These are phyloP conservation scores for Rhagophthalmus giganteus DNA, from an alignment of 2,888 invertebrate species.

Conservation along the genomic window DNA sequence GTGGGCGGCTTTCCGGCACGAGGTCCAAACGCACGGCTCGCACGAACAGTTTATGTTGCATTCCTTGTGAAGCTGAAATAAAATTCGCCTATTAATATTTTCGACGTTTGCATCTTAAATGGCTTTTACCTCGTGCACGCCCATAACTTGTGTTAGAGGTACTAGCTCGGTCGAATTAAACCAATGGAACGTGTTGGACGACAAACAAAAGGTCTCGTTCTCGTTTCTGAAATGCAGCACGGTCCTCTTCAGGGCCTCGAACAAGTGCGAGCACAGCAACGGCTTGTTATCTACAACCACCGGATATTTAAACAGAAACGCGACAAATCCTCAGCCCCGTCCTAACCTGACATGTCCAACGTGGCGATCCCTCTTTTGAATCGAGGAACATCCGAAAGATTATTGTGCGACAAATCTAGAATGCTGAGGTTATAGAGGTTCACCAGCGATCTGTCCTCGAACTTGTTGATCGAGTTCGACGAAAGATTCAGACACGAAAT, in stretches of 20 bases:
- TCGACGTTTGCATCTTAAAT: too few relatives aligned
- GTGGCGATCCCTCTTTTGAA: constrained; percentile 68
- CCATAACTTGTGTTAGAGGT: constrained; percentile 69
- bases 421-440: constrained; percentile 68
- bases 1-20: constrained; percentile 61
- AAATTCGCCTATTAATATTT: too few relatives aligned
- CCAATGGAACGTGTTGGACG: constrained; percentile 74
- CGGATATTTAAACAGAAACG: constrained; percentile 29
- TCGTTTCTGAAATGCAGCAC: constrained; percentile 65
- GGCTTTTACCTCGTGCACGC: constrained; percentile 66
- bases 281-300: constrained; percentile 64
- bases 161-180: constrained; percentile 73
- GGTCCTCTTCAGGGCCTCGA: constrained; percentile 47
- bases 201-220: constrained; percentile 71
- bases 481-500: constrained; percentile 79
- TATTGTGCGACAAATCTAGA: constrained; percentile 71
- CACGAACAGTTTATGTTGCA: constrained; percentile 64
- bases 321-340: too few relatives aligned
- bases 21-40: constrained; percentile 63
- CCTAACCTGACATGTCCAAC: constrained; percentile 70
- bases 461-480: constrained; percentile 71
- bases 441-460: constrained; percentile 69
- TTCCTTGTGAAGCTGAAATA: constrained; percentile 57
- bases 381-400: constrained; percentile 69
- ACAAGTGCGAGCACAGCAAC: constrained; percentile 69